These are phyloP conservation scores for Drosophila mercatorum DNA, from an alignment of 2,888 invertebrate genomes.

Conservation along the genomic window DNA sequence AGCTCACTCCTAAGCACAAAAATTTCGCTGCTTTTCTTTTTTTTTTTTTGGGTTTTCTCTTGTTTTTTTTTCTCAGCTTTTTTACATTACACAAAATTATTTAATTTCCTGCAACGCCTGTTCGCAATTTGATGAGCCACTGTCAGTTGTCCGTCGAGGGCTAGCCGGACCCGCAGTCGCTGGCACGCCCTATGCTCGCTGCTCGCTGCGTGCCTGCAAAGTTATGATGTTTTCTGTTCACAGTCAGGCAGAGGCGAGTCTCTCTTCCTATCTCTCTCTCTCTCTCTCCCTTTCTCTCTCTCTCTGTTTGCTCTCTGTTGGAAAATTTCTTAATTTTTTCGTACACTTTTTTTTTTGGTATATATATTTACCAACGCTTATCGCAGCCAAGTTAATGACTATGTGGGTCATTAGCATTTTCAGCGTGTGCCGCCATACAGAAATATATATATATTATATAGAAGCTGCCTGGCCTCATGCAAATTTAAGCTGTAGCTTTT, in stretches of 20 bases:
- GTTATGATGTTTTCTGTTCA: conserved; percentile 49
- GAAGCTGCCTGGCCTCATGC: conserved; percentile 10
- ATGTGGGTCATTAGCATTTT: conserved; percentile 75
- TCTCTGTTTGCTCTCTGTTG: neutral
- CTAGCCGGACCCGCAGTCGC: neutral
- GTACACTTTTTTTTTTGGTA: conserved; percentile 10
- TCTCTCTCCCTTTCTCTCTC: neutral
- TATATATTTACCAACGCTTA: conserved; percentile 54
- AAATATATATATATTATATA: neutral
- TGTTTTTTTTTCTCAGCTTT: conserved; percentile 5
- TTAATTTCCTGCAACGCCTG: conserved; percentile 79
- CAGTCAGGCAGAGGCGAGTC: neutral
- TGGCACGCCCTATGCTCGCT: conserved; percentile 4
- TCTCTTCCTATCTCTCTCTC: neutral
- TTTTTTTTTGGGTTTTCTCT: conserved; percentile 7
- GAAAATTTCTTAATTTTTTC: conserved; percentile 49
- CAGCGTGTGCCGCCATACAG: conserved; percentile 33
- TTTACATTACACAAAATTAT: conserved; percentile 72
- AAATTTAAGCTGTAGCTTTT: conserved; percentile 38
- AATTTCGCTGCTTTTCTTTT: conserved; percentile 13
- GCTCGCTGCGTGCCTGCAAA: conserved; percentile 38
- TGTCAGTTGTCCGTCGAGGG: conserved; percentile 56
- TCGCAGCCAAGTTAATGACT: conserved; percentile 74
- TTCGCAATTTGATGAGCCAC: conserved; percentile 73
- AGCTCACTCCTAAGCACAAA: conserved; percentile 22